Base-by-base conservation (phyloP, 1,140 invertebrate species). In the Eumeta japonica region DNA sequence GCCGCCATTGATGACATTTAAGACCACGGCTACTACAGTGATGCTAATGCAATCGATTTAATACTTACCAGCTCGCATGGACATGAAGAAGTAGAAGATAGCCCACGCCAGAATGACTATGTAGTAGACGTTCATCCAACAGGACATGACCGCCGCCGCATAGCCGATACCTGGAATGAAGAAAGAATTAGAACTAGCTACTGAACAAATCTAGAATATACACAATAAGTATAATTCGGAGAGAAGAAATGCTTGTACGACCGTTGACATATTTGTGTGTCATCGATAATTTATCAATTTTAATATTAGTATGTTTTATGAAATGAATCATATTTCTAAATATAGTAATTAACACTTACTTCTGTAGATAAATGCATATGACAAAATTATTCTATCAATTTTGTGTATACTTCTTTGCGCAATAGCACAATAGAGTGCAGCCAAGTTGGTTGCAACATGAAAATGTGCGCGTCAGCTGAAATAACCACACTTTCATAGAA, bases 71-170 rank as follows among this genome's bases (percentile, higher is more conserved):
- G 83, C 65, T 68, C 82, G 66, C 74, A 96, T 83, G 2, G 95
- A 97, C 81, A 90, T 89, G 71, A 94, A 90, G 67, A 98, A 91
- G 62, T 98, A 99, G 70, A 95, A 97, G 44, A 98, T 85, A 0
- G 94, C 94, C 96, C 96, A 99, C 1, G 94, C 91, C 37, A 99
- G 78, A 41, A 99, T 95, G 2, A 99, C 94, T 54, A 99, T 99
- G 78, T 99, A 99, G 76, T 98, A 99, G 15, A 95, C 86, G 63
- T 99, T 99, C 80, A 98, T 90, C 96, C 96, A 98, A 57, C 94
- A 97, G 0, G 96, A 95, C 90, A 98, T 97, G 2, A 99, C 92
- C 1, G 93, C 93, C 1, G 96, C 94, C 2, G 94, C 96, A 68
- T 98, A 99, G 4, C 97, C 97, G 46, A 99, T 96, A 52, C 96